Conservation (phyloP, 1,140 invertebrate species). For the Acyrthosiphon pisum region DNA sequence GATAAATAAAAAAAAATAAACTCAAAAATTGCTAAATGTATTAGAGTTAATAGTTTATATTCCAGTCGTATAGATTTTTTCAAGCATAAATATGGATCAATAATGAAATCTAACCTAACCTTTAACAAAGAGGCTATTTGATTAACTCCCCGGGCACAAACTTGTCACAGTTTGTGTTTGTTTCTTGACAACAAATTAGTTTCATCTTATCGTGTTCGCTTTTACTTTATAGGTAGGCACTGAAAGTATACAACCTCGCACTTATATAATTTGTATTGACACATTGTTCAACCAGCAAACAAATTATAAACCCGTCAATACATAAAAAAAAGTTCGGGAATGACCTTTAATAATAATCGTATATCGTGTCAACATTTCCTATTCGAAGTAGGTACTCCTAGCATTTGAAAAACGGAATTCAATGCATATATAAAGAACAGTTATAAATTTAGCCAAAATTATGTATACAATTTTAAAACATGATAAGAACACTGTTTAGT, state of each 20-base stretch:
- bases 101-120: not conserved
- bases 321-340: not conserved
- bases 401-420: not conserved
- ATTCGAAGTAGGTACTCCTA: not conserved
- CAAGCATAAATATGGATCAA: not conserved
- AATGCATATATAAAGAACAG: not conserved
- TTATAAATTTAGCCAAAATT: not conserved
- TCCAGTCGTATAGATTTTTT: not conserved
- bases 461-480: not conserved
- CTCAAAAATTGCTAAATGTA: not conserved
- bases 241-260: not conserved
- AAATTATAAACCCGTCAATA: not conserved
- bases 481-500: no score
- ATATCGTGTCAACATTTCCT: not conserved
- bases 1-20: not conserved
- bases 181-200: not conserved
- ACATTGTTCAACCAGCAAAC: not conserved
- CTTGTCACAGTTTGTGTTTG: not conserved
- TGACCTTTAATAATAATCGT: not conserved
- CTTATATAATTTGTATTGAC: not conserved
- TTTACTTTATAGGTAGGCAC: not conserved
- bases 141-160: not conserved
- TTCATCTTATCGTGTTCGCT: not conserved
- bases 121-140: not conserved
- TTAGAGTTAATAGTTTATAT: not conserved